phyloP scores from a whole-genome alignment of 2,113 vertebrate genomes.

The Planiliza haematocheilus region DNA sequence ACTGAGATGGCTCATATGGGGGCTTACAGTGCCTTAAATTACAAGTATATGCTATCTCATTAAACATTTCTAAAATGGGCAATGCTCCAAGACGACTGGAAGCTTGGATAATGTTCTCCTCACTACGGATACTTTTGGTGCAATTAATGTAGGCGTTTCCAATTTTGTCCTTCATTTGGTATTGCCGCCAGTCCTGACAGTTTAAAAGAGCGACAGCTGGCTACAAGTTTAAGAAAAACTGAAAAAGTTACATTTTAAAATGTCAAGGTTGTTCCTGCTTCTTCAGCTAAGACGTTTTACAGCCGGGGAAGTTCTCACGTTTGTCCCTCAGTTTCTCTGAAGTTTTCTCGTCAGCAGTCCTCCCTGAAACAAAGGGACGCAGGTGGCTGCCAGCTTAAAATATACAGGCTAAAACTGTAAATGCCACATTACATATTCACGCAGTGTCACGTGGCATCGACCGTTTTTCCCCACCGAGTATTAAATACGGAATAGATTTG shows the following conservation, averaged over 20 bases:
- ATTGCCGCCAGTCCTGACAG: slow-evolving; percentile 29
- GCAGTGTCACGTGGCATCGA: slow-evolving; percentile 12
- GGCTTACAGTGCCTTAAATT: slow-evolving; percentile 5
- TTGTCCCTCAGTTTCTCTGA: slow-evolving; percentile 21
- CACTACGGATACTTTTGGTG: neutral
- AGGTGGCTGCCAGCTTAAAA: slow-evolving; percentile 3
- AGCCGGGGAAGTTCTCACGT: slow-evolving; percentile 13
- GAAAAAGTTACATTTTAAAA: slow-evolving; percentile 44
- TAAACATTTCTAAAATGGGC: neutral
- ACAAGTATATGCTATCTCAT: neutral
- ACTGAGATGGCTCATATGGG: slow-evolving; percentile 10
- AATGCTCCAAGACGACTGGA: slow-evolving; percentile 1
- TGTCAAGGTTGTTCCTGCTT: slow-evolving; percentile 44
- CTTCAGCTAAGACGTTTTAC: slow-evolving; percentile 11
- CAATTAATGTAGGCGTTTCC: neutral
- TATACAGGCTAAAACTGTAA: slow-evolving; percentile 10
- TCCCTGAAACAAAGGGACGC: slow-evolving; percentile 28
- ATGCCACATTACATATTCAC: slow-evolving; percentile 20
- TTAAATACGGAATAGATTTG: neutral
- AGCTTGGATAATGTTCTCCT: neutral
- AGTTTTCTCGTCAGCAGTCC: slow-evolving; percentile 38
- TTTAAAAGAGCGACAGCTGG: slow-evolving; percentile 43
- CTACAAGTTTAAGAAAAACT: no score
- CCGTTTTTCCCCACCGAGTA: neutral
- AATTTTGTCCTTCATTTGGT: slow-evolving; percentile 31